Base-by-base conservation (phyloP, 1,140 invertebrate genomes). In the Macrobrachium rosenbergii region DNA sequence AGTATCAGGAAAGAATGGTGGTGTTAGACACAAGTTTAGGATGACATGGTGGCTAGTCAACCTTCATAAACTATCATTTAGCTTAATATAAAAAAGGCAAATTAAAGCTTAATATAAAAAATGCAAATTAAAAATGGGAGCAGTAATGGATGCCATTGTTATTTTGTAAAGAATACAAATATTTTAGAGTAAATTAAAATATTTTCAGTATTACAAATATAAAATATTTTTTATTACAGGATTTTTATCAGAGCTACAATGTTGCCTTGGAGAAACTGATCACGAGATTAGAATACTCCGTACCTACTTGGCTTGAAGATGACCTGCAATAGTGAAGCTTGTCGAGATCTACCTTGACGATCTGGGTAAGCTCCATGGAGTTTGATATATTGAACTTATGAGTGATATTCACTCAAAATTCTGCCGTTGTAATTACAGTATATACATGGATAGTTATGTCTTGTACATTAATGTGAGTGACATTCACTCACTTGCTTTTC, bases 231-330 rank as follows among this genome's bases (percentile, higher is more conserved):
- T 19, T 23, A 23, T n/a, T 63, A 79, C 78, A 94, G 92, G 94
- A 94, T 69, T 99, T 97, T 93, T 99, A 99, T 92, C 93, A 97
- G 90, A 95, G 95, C 88, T 96, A 98, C 92, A 99, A 99, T 92
- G 97, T 97, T 63, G 97, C 96, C 43, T 92, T 99, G 89, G 97
- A 97, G 60, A 99, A 99, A 92, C 92, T 99, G 73, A 93, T 99
- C 62, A 96, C 96, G 91, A 94, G 97, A 90, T 93, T 98, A 86
- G 95, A 97, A 83, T 94, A 95, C 80, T 93, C 95, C 52, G 95
- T 98, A 89, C 98, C 98, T 16, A 95, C 96, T 91, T 99, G 98
- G 98, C 93, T 99, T 83, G 97, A 98, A 92, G 96, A 98, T 90
- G 97, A 98, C 91, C 93, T 99, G 58, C 85, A 87, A 58, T 87